Percentiles rank a stretch among this genome's conserved stretches.
These are phyloP conservation scores for Etheostoma cragini DNA, from an alignment of 2,113 vertebrate genomes.

Conservation along the genomic window DNA sequence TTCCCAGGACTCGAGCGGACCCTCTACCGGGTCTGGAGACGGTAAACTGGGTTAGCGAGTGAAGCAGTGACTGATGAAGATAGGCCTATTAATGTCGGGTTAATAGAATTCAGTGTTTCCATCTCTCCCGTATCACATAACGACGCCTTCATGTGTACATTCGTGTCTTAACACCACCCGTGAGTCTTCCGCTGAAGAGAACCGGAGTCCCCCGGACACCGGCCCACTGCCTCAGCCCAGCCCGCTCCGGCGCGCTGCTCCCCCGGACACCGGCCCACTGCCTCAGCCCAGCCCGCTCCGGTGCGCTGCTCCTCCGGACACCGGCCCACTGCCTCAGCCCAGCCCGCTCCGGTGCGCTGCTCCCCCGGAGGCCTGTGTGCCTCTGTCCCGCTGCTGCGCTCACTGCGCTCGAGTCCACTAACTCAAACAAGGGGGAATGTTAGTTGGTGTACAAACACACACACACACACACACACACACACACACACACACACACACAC, in stretches of 20 bases:
- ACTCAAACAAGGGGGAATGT: not conserved
- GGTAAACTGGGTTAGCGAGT: not conserved
- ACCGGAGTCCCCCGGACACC: no score
- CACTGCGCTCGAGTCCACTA: no score
- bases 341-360: not conserved
- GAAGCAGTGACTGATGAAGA: not conserved
- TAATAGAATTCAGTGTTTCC: no score
- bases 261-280: not conserved
- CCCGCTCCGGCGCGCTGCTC: not conserved
- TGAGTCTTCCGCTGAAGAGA: not conserved
- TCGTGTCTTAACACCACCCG: no score
- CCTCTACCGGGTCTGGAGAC: not conserved
- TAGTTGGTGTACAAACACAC: not conserved
- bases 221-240: no score
- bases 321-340: not conserved
- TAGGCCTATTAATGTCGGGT: not conserved
- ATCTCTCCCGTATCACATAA: not conserved
- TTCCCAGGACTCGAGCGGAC: no score
- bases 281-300: not conserved
- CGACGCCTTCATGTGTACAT: no score
- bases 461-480: conserved; percentile 4
- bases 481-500: not conserved
- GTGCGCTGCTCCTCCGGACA: no score
- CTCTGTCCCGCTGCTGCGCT: not conserved
- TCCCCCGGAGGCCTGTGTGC: not conserved